Evolutionary conservation across 2,797 vertebrate genomes (phyloP).

Genomic region (Enteromius viviparus): DNA sequence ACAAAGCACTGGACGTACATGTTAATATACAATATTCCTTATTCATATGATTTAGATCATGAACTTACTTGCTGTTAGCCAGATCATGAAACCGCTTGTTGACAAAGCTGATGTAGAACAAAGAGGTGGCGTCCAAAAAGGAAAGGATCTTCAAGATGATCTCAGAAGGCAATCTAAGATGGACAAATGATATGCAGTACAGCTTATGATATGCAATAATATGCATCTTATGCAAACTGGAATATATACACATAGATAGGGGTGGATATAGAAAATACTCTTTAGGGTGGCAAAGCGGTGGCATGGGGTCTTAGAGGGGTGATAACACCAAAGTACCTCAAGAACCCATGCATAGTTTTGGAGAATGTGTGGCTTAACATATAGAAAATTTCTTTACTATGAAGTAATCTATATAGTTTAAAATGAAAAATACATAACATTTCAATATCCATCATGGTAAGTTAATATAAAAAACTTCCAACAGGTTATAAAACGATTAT

Average conservation of each 20-base stretch:
- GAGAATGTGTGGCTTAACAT: no score
- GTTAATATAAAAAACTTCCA: no score
- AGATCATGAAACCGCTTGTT: slow-evolving; percentile 81
- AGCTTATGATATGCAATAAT: not conserved
- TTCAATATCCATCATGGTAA: no score
- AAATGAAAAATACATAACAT: no score
- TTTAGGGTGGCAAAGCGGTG: no score
- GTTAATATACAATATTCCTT: not conserved
- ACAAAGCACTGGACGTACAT: slow-evolving; percentile 76
- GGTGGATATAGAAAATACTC: no score
- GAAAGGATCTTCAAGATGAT: slow-evolving; percentile 85
- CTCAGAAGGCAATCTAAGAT: slow-evolving; percentile 83
- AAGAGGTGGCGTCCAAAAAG: slow-evolving; percentile 81
- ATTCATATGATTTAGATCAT: not conserved
- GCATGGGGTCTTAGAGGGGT: no score
- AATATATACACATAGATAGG: not conserved
- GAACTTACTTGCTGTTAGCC: slow-evolving; percentile 88
- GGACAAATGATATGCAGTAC: not conserved
- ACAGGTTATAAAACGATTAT: no score
- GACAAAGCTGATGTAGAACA: slow-evolving; percentile 80
- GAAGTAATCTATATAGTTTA: no score
- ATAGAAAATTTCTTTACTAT: no score
- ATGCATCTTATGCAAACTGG: not conserved
- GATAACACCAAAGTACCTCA: no score
- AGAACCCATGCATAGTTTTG: no score